These are phyloP conservation scores for Neoaliturus tenellus DNA, from an alignment of 2,888 invertebrate genomes.

Conservation along the genomic window DNA sequence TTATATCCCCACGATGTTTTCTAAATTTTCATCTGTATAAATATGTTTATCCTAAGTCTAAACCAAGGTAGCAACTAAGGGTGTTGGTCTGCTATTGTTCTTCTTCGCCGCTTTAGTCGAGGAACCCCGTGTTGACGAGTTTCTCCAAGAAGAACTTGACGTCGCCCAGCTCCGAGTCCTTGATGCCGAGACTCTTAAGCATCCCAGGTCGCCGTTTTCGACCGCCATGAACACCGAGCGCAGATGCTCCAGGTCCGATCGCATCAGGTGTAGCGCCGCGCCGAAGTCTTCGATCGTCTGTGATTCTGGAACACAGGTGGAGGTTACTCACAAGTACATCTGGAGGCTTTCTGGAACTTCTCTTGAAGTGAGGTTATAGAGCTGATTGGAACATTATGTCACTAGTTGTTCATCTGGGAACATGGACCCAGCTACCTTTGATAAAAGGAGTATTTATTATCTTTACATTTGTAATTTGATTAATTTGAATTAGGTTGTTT, in stretches of 20 bases:
- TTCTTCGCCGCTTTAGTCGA: slow-evolving; percentile 81
- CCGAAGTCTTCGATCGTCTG: slow-evolving; percentile 97
- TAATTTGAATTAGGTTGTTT: too few relatives aligned
- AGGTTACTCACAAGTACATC: too few relatives aligned
- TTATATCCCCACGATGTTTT: slow-evolving; percentile 19
- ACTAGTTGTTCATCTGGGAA: too few relatives aligned
- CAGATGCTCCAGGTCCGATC: slow-evolving; percentile 93
- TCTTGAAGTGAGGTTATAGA: too few relatives aligned
- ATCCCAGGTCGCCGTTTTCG: slow-evolving; percentile 96
- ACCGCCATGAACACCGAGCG: slow-evolving; percentile 97
- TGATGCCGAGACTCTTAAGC: slow-evolving; percentile 95
- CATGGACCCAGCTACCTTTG: too few relatives aligned
- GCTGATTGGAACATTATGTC: too few relatives aligned
- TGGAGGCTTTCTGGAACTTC: too few relatives aligned
- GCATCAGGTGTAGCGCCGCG: slow-evolving; percentile 89
- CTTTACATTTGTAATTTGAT: too few relatives aligned
- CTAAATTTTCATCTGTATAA: slow-evolving; percentile 7
- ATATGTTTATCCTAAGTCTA: slow-evolving; percentile 32
- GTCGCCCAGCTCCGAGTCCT: slow-evolving; percentile 96
- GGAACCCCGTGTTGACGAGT: slow-evolving; percentile 95
- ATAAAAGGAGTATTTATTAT: too few relatives aligned
- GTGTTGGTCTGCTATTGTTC: slow-evolving; percentile 38
- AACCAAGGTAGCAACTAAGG: slow-evolving; percentile 36
- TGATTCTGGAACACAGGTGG: slow-evolving; percentile 88
- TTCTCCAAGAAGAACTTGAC: slow-evolving; percentile 98